Conservation (phyloP, 2,113 vertebrate genomes). For the Hippocampus abdominalis region DNA sequence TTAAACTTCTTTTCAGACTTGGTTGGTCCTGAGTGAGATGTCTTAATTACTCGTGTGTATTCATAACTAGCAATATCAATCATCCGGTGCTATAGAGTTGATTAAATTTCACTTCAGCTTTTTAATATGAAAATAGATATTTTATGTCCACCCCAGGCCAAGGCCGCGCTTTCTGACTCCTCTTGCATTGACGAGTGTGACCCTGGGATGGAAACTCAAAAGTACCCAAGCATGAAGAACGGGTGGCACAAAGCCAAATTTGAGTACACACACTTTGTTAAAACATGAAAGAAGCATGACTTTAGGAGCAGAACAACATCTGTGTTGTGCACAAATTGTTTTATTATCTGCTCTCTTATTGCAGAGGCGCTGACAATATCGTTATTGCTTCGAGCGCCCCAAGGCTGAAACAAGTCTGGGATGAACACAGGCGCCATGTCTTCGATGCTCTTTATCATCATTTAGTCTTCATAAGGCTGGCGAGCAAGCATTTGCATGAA, state of each 20-base stretch:
- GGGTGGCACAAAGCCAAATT: neutral
- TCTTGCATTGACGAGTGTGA: too few relatives aligned
- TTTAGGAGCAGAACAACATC: slow-evolving; percentile 21
- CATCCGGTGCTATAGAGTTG: neutral
- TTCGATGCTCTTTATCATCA: slow-evolving; percentile 57
- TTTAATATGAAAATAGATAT: neutral
- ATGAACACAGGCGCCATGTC: slow-evolving; percentile 30
- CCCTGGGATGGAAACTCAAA: neutral
- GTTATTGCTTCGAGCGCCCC: slow-evolving; percentile 34
- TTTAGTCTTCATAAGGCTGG: slow-evolving; percentile 33
- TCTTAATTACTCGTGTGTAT: too few relatives aligned
- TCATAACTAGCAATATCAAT: neutral
- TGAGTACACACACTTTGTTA: neutral
- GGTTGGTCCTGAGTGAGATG: too few relatives aligned
- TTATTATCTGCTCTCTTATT: slow-evolving; percentile 14
- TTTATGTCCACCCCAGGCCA: neutral
- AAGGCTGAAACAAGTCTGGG: slow-evolving; percentile 35
- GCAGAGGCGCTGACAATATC: slow-evolving; percentile 16
- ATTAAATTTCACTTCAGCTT: neutral
- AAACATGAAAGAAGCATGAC: slow-evolving; percentile 29
- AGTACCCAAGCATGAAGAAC: neutral
- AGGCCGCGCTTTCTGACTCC: too few relatives aligned
- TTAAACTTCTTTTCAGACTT: too few relatives aligned
- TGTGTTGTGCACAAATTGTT: slow-evolving; percentile 2
- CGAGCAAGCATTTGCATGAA: slow-evolving; percentile 49